A percentile compares a stretch with the other conserved stretches of the same genome.
These are phyloP conservation scores for Parazoanthus atlanticus DNA, from an alignment of 92 coral and sea anemone genomes.

Conservation along the genomic window DNA sequence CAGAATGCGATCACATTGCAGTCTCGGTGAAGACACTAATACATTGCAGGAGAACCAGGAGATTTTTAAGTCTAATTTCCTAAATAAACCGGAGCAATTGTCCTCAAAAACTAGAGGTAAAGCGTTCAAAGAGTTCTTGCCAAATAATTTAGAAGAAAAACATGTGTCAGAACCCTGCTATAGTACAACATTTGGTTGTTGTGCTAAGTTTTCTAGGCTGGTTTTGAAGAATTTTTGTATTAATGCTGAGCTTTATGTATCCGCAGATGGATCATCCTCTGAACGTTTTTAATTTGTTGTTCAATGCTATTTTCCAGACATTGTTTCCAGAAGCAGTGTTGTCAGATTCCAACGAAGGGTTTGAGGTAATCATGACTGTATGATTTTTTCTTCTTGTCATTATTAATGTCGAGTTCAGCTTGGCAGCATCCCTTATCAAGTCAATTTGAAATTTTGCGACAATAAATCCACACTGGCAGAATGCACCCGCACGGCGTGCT, in stretches of 20 bases:
- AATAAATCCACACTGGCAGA: neutral
- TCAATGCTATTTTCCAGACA: constrained; percentile 56
- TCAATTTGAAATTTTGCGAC: neutral
- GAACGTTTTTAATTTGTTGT: neutral
- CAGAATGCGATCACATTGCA: too few relatives aligned
- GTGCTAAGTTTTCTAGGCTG: neutral
- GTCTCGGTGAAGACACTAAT: too few relatives aligned
- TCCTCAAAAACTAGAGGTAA: too few relatives aligned
- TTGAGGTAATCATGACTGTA: constrained; percentile 26
- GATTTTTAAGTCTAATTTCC: too few relatives aligned
- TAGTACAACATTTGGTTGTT: neutral
- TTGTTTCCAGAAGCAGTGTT: constrained; percentile 78
- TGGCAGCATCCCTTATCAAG: neutral
- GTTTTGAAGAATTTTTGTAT: neutral
- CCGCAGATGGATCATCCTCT: neutral
- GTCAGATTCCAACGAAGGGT: constrained; percentile 20
- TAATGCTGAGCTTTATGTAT: neutral
- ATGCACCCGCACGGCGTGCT: too few relatives aligned
- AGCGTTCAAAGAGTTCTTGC: neutral
- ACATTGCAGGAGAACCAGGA: too few relatives aligned
- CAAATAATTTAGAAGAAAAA: neutral
- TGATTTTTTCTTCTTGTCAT: neutral
- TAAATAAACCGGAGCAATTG: too few relatives aligned
- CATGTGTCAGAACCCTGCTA: neutral
- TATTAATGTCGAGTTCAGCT: neutral